Evolutionary conservation across 1,140 invertebrate species (phyloP).

Genomic region (Augochlora pura): DNA sequence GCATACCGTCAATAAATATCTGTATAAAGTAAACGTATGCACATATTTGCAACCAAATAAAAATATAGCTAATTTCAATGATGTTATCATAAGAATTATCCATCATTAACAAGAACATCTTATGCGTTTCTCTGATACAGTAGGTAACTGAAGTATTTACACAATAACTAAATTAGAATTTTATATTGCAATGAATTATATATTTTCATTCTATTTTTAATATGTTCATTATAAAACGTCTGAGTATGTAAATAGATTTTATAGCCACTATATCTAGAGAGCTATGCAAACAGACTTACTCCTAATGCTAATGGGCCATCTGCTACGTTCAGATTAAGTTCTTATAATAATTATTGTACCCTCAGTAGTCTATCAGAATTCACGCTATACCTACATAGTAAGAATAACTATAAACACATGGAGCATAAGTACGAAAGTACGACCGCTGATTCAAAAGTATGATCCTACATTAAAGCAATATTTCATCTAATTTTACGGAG

Average conservation of each 20-base stretch:
- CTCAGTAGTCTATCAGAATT: slow-evolving; percentile 2
- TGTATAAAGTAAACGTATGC: neutral
- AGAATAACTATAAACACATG: neutral
- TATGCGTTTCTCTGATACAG: neutral
- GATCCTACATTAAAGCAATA: neutral
- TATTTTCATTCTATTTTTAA: neutral
- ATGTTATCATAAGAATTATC: neutral
- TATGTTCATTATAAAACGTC: neutral
- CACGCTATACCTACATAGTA: neutral
- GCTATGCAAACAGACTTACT: slow-evolving; percentile 24
- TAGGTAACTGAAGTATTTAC: neutral
- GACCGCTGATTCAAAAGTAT: slow-evolving; percentile 2
- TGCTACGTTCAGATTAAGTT: slow-evolving; percentile 22
- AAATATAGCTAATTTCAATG: slow-evolving; percentile 12
- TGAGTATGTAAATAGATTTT: neutral
- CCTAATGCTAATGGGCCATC: slow-evolving; percentile 40
- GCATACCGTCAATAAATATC: neutral
- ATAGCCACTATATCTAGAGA: slow-evolving; percentile 16
- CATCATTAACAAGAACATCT: neutral
- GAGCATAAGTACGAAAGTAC: neutral
- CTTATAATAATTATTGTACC: neutral
- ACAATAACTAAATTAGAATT: neutral
- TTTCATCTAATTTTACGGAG: neutral
- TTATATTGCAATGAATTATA: neutral
- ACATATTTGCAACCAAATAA: slow-evolving; percentile 24